A percentile compares a stretch with the other conserved stretches of the same genome.
phyloP scores from a whole-genome alignment of 2,113 vertebrate species.

The Calyptommatus sinebrachiatus region DNA sequence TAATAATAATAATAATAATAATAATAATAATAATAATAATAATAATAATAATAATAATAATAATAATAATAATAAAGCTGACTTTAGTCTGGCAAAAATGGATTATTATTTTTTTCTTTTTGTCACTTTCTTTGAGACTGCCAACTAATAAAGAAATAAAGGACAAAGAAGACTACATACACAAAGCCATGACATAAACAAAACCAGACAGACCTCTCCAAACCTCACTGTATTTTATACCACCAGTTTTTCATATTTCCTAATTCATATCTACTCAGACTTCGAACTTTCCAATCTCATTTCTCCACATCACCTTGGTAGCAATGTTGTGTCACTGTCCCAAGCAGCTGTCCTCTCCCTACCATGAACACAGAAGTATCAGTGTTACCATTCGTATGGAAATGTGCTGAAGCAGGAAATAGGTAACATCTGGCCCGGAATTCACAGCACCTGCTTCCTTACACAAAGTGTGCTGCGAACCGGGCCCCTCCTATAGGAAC shows the following conservation, averaged over 20 bases:
- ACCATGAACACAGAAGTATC: constrained; percentile 29
- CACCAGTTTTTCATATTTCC: background rate
- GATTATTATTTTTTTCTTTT: too few species aligned
- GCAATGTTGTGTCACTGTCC: constrained; percentile 12
- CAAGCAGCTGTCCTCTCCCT: constrained; percentile 38
- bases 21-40: too few species aligned
- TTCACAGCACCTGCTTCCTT: constrained; percentile 33
- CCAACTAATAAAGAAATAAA: background rate
- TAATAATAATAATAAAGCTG: too few species aligned
- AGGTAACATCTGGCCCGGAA: constrained; percentile 47
- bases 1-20: too few species aligned
- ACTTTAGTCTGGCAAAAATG: too few species aligned
- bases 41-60: too few species aligned
- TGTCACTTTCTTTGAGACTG: background rate
- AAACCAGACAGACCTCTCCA: background rate
- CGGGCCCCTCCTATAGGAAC: background rate
- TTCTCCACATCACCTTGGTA: constrained; percentile 1
- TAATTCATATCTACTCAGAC: background rate
- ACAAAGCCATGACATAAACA: background rate
- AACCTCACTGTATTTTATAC: background rate
- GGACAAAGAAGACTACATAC: background rate
- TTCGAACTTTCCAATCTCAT: background rate
- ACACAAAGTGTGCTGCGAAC: background rate
- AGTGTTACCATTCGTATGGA: constrained; percentile 37
- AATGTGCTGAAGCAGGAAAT: constrained; percentile 37